These are phyloP conservation scores for Ara ararauna DNA, from an alignment of 2,797 vertebrate genomes.

Conservation along the genomic window DNA sequence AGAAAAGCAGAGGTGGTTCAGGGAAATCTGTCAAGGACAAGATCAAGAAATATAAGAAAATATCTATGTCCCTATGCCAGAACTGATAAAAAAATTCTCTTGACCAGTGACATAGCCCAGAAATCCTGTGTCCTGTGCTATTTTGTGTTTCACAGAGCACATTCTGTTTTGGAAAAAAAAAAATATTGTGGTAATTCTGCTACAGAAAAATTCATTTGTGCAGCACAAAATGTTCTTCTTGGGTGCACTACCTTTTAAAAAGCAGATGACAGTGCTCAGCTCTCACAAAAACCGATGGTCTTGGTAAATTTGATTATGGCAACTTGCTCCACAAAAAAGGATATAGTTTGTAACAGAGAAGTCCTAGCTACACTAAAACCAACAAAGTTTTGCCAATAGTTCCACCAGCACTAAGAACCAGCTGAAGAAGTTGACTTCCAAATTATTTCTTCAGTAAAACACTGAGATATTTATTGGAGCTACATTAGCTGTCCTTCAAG, in stretches of 20 bases:
- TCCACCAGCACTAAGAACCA: background rate
- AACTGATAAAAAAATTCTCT: constrained; percentile 64
- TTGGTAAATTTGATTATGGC: background rate
- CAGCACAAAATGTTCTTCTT: background rate
- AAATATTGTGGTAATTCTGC: background rate
- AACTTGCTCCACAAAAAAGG: background rate
- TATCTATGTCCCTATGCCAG: constrained; percentile 26
- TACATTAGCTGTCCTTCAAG: background rate
- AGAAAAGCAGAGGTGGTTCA: background rate
- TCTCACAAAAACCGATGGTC: background rate
- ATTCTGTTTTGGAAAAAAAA: background rate
- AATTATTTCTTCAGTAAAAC: background rate
- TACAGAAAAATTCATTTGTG: background rate
- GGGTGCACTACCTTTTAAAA: background rate
- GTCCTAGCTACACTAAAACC: background rate
- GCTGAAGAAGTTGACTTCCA: background rate
- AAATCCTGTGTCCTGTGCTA: constrained; percentile 26
- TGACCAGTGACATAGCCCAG: constrained; percentile 50
- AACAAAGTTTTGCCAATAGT: background rate
- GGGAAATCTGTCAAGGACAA: background rate
- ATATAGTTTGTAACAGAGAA: background rate
- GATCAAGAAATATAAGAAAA: constrained; percentile 45
- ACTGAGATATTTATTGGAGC: background rate
- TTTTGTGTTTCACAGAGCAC: constrained; percentile 44
- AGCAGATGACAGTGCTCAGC: background rate